Conservation (phyloP, 53 echinoderm and acorn worm species). For the Echinometra lucunter region DNA sequence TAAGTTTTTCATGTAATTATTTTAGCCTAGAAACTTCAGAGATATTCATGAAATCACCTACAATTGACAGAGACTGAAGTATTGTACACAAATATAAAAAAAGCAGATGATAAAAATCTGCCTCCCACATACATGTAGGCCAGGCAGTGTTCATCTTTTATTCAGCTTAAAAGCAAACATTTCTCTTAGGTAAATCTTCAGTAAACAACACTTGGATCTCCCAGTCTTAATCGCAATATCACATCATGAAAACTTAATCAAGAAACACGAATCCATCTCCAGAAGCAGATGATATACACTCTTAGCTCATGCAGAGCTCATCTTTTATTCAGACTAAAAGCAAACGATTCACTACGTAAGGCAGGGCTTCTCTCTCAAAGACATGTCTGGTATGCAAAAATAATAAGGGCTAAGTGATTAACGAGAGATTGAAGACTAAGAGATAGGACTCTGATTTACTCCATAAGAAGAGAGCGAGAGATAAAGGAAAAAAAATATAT, state of each 20-base stretch:
- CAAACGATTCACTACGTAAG: not conserved
- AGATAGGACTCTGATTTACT: conserved; percentile 20
- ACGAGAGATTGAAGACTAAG: conserved; percentile 34
- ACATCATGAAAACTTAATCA: conserved; percentile 46
- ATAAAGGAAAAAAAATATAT: not conserved
- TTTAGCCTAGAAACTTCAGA: not conserved
- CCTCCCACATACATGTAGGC: too few relatives aligned
- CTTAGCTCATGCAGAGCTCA: conserved; percentile 23
- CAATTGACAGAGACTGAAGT: not conserved
- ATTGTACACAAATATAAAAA: not conserved
- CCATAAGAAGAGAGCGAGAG: conserved; percentile 9
- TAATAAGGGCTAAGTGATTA: conserved; percentile 56
- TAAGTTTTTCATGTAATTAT: not conserved
- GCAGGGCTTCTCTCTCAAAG: conserved; percentile 44
- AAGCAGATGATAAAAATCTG: not conserved
- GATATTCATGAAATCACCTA: not conserved
- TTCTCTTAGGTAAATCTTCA: conserved; percentile 33
- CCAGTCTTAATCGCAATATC: conserved; percentile 20
- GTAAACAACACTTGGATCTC: conserved; percentile 50
- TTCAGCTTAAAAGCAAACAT: conserved; percentile 30
- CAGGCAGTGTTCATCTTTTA: conserved; percentile 1
- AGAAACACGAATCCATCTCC: not conserved
- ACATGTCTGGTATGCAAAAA: conserved; percentile 43
- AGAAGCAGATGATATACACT: conserved; percentile 5
- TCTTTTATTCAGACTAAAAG: conserved; percentile 56